These are phyloP conservation scores for Staurois parvus DNA, from an alignment of 2,797 vertebrate genomes.

Conservation along the genomic window DNA sequence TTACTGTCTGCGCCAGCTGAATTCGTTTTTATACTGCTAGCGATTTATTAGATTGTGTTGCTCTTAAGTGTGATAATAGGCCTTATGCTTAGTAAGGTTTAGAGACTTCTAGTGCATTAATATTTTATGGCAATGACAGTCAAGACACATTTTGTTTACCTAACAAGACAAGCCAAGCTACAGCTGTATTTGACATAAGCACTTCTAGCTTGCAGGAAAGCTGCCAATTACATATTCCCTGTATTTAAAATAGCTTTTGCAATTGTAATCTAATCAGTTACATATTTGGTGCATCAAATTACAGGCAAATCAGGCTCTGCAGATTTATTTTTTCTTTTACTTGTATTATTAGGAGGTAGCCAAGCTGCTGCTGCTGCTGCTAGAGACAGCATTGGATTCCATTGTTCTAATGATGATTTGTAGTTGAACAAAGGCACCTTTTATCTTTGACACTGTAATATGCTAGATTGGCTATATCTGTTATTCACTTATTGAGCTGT, in stretches of 20 bases:
- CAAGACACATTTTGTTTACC: slow-evolving; percentile 85
- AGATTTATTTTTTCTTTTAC: slow-evolving; percentile 24
- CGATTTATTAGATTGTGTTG: slow-evolving; percentile 84
- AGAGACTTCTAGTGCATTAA: slow-evolving; percentile 84
- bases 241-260: slow-evolving; percentile 67
- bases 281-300: slow-evolving; percentile 67
- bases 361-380: slow-evolving; percentile 39
- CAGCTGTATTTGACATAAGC: slow-evolving; percentile 73
- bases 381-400: slow-evolving; percentile 31
- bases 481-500: slow-evolving; percentile 44
- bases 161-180: slow-evolving; percentile 80
- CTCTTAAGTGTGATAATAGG: slow-evolving; percentile 85
- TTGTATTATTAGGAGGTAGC: background rate
- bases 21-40: slow-evolving; percentile 82
- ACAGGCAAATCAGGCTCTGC: slow-evolving; percentile 60
- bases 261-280: slow-evolving; percentile 71
- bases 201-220: slow-evolving; percentile 70
- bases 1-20: slow-evolving; percentile 81
- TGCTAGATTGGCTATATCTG: slow-evolving; percentile 48
- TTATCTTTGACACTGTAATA: slow-evolving; percentile 48
- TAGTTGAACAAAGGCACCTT: slow-evolving; percentile 54
- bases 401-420: slow-evolving; percentile 62
- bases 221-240: slow-evolving; percentile 71
- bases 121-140: slow-evolving; percentile 83
- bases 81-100: slow-evolving; percentile 85